Conservation (phyloP, 2,113 vertebrate genomes). For the Cheirogaleus medius region DNA sequence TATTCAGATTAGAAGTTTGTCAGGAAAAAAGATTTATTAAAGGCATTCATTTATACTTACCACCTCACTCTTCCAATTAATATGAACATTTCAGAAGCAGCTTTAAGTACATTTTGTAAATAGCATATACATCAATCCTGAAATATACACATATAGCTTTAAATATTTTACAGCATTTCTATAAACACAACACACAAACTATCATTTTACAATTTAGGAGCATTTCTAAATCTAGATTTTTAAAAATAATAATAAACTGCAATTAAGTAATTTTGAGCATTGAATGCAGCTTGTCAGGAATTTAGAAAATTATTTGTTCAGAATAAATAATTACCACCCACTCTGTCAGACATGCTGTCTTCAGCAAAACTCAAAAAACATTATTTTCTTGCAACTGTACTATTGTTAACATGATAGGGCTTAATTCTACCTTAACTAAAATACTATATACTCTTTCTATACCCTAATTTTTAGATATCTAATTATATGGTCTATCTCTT, state of each 20-base stretch:
- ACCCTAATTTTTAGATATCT: constrained; percentile 45
- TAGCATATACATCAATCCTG: neutral
- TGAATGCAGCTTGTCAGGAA: constrained; percentile 71
- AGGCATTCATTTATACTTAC: neutral
- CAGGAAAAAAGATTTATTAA: neutral
- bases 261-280: constrained; percentile 64
- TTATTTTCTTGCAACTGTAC: constrained; percentile 75
- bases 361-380: constrained; percentile 75
- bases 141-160: neutral
- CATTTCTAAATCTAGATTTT: constrained; percentile 49
- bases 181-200: constrained; percentile 47
- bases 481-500: neutral
- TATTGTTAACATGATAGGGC: constrained; percentile 69
- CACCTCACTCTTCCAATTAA: neutral
- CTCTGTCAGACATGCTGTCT: constrained; percentile 76
- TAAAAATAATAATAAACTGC: constrained; percentile 55
- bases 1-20: neutral
- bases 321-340: constrained; percentile 79
- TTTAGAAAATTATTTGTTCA: constrained; percentile 79
- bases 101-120: neutral
- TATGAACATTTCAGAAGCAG: neutral
- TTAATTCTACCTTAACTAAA: constrained; percentile 70
- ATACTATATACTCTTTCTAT: constrained; percentile 34
- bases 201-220: constrained; percentile 49
- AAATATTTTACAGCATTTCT: constrained; percentile 24